A percentile compares a stretch with the other conserved stretches of the same genome.
phyloP scores from a whole-genome alignment of 2,113 vertebrate genomes.

The Podarcis muralis region DNA sequence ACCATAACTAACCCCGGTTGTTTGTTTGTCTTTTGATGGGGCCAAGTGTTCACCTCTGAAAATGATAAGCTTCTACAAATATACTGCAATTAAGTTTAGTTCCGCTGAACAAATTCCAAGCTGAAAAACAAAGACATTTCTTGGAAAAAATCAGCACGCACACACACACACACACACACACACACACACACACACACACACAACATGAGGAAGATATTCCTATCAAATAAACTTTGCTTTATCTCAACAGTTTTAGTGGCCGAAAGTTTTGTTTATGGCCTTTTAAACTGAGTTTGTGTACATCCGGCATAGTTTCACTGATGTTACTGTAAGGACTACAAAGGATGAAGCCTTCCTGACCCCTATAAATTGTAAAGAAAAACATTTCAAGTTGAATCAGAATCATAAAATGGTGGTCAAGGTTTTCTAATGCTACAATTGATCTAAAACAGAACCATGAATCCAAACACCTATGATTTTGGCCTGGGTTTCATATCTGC shows the following conservation, averaged over 20 bases:
- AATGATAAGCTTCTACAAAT: conserved; percentile 1
- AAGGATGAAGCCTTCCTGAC: background rate
- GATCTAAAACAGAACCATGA: background rate
- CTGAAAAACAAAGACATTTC: background rate
- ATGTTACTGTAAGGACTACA: background rate
- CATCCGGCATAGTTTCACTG: background rate
- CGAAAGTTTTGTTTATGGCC: background rate
- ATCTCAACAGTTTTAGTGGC: background rate
- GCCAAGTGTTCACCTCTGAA: background rate
- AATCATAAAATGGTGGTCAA: background rate
- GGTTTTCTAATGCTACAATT: background rate
- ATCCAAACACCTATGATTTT: background rate
- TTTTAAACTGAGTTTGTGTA: background rate
- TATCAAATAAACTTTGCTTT: background rate
- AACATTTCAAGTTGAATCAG: background rate
- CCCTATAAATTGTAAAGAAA: background rate
- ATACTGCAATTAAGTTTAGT: background rate
- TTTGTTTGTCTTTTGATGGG: background rate
- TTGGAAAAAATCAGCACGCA: background rate
- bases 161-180: too few relatives aligned
- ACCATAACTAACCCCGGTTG: background rate
- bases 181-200: too few relatives aligned
- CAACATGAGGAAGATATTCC: background rate
- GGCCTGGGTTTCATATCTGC: background rate
- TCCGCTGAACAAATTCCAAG: background rate